Conservation (phyloP, 2,797 vertebrate species). For the Bradypodion ventrale region DNA sequence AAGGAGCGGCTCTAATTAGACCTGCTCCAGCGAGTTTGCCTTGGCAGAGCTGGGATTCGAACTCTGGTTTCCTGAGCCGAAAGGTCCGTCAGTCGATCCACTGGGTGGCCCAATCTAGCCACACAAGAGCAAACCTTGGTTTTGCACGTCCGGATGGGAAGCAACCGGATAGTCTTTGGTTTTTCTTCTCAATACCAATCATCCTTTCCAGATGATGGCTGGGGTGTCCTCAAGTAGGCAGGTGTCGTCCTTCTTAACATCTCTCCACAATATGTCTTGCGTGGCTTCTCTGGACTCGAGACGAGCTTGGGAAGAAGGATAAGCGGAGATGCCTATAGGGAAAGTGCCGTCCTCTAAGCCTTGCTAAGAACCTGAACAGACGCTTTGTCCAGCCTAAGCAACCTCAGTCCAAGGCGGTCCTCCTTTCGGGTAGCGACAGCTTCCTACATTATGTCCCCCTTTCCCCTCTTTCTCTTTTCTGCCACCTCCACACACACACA, state of each 20-base stretch:
- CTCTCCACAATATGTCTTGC: background rate
- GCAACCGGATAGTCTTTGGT: background rate
- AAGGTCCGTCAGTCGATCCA: no score
- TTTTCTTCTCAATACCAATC: background rate
- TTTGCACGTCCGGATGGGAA: no score
- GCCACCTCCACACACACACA: constrained; percentile 63
- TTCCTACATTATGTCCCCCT: background rate
- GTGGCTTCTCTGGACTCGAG: background rate
- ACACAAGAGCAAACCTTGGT: no score
- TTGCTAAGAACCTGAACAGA: background rate
- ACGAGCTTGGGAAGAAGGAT: background rate
- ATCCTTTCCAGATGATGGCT: background rate
- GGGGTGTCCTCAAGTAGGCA: background rate
- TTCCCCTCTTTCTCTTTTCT: constrained; percentile 26
- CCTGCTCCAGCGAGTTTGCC: no score
- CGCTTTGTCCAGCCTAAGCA: background rate
- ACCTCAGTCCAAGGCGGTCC: background rate
- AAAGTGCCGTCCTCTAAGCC: background rate
- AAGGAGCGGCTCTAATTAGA: no score
- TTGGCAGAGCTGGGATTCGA: no score
- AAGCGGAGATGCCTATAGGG: background rate
- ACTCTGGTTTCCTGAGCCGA: no score
- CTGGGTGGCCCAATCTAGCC: background rate
- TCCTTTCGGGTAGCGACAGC: background rate
- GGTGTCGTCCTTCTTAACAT: background rate